These are phyloP conservation scores for Alca torda DNA, from an alignment of 2,797 vertebrate species.

Conservation along the genomic window DNA sequence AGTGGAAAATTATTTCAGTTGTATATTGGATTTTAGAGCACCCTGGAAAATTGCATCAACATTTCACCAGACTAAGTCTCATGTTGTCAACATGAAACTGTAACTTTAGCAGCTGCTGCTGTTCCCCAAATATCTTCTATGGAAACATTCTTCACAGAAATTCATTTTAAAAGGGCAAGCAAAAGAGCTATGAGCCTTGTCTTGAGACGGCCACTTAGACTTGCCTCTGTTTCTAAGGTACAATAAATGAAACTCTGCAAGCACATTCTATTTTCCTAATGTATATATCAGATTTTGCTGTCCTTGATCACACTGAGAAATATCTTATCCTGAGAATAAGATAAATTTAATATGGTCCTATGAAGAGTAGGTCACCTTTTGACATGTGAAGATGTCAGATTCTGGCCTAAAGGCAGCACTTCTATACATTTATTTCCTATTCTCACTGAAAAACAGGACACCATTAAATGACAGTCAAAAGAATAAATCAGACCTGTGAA, in stretches of 20 bases:
- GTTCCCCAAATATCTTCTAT: not conserved
- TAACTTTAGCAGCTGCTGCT: not conserved
- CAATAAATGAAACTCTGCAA: not conserved
- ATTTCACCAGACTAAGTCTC: not conserved
- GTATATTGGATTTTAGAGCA: not conserved
- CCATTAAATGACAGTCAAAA: not conserved
- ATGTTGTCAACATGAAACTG: not conserved
- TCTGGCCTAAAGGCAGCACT: not conserved
- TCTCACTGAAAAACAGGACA: not conserved
- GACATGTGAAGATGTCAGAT: not conserved
- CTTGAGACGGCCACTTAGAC: not conserved
- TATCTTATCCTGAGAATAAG: not conserved
- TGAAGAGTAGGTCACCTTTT: not conserved
- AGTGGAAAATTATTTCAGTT: not conserved
- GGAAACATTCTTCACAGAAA: not conserved
- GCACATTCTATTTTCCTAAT: accelerated
- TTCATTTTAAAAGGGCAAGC: not conserved
- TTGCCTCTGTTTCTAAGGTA: not conserved
- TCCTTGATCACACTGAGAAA: not conserved
- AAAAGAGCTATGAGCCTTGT: not conserved
- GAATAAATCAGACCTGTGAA: not conserved
- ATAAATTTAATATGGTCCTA: not conserved
- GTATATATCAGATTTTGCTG: not conserved
- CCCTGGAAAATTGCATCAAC: not conserved
- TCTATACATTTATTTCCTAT: not conserved